phyloP scores from a whole-genome alignment of 1,140 invertebrate genomes.

The Pectinophora gossypiella region DNA sequence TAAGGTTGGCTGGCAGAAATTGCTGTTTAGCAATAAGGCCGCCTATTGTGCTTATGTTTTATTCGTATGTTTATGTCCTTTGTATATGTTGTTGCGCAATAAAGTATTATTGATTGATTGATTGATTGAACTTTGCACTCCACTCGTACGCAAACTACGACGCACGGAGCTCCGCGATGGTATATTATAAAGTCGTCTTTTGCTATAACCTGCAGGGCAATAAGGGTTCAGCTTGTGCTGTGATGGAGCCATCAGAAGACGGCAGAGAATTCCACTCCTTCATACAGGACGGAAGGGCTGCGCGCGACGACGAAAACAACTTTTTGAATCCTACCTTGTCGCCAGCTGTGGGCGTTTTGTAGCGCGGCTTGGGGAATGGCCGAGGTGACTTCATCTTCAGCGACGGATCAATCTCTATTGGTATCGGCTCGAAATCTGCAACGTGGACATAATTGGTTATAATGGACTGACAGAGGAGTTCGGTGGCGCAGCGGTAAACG shows the following conservation, averaged over 20 bases:
- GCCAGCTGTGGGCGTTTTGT: neutral
- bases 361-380: constrained; percentile 11
- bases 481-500: too few species aligned
- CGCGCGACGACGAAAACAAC: neutral
- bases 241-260: neutral
- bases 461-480: too few species aligned
- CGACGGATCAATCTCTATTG: constrained; percentile 38
- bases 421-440: constrained; percentile 43
- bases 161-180: too few species aligned
- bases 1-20: too few species aligned
- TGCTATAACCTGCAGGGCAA: neutral
- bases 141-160: neutral
- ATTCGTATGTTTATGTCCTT: too few species aligned
- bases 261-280: neutral
- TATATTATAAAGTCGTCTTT: constrained; percentile 8
- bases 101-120: too few species aligned
- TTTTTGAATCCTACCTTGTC: constrained; percentile 4
- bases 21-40: too few species aligned
- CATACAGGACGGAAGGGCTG: neutral
- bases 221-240: neutral
- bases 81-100: too few species aligned
- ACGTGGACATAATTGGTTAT: too few species aligned
- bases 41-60: too few species aligned
- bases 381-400: constrained; percentile 21
- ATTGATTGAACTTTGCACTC: neutral